Evolutionary conservation across 2,888 invertebrate genomes (phyloP).

Genomic region (Standfussiana lucernea): DNA sequence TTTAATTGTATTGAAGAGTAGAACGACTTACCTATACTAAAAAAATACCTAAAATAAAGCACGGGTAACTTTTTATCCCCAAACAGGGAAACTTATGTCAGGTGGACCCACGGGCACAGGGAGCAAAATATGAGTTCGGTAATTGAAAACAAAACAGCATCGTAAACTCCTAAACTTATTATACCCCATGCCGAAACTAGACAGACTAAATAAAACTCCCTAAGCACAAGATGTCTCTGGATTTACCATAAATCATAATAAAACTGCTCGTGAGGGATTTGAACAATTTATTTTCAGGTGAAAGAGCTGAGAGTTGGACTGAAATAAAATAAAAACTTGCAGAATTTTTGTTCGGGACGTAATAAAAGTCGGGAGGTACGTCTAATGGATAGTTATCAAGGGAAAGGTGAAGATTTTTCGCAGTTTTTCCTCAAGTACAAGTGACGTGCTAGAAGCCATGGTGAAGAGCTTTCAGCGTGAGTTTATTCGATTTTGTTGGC

Average conservation of each 20-base stretch:
- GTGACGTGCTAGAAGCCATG: constrained; percentile 56
- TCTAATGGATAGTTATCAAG: constrained; percentile 63
- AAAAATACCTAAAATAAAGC: no score
- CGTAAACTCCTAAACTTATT: constrained; percentile 58
- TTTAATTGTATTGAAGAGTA: neutral
- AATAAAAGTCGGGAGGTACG: constrained; percentile 57
- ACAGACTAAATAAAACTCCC: constrained; percentile 57
- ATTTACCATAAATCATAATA: constrained; percentile 69
- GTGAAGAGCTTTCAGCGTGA: constrained; percentile 57
- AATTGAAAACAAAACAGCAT: constrained; percentile 61
- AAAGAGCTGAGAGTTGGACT: constrained; percentile 61
- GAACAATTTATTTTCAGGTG: constrained; percentile 68
- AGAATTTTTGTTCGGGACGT: constrained; percentile 51
- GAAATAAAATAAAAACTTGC: constrained; percentile 59
- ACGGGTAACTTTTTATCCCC: constrained; percentile 22
- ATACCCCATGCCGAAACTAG: constrained; percentile 48
- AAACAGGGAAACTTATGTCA: constrained; percentile 34
- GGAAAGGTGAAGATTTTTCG: constrained; percentile 46
- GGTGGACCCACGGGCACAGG: constrained; percentile 31
- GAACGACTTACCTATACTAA: neutral
- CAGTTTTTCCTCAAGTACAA: constrained; percentile 53
- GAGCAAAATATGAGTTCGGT: constrained; percentile 31
- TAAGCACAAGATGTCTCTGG: constrained; percentile 58
- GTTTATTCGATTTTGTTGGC: constrained; percentile 64
- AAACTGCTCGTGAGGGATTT: constrained; percentile 69